phyloP scores from a whole-genome alignment of 2,113 vertebrate species.

The Kryptolebias marmoratus region DNA sequence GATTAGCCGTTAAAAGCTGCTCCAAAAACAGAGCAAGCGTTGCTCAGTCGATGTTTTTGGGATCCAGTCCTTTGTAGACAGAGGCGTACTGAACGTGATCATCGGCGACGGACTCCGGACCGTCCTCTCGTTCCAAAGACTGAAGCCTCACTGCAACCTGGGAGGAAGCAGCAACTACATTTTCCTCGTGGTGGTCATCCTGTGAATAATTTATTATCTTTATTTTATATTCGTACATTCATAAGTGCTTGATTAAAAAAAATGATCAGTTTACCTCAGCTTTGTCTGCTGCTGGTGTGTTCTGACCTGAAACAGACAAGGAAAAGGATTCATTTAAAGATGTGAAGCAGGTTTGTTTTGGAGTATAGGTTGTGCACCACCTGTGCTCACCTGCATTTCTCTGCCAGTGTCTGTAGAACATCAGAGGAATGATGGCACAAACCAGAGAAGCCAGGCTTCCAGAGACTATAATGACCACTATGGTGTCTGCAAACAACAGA shows the following conservation, averaged over 20 bases:
- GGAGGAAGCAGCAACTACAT: slow-evolving; percentile 9
- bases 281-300: slow-evolving; percentile 10
- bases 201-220: slow-evolving; percentile 14
- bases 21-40: neutral
- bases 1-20: neutral
- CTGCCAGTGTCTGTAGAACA: slow-evolving; percentile 64
- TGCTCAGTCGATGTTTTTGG: slow-evolving; percentile 38
- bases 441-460: slow-evolving; percentile 66
- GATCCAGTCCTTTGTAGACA: slow-evolving; percentile 48
- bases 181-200: slow-evolving; percentile 36
- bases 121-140: neutral
- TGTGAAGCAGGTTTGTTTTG: neutral
- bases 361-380: neutral
- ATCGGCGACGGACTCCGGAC: slow-evolving; percentile 19
- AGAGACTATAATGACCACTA: slow-evolving; percentile 59
- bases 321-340: neutral
- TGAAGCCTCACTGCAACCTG: slow-evolving; percentile 31
- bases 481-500: slow-evolving; percentile 55
- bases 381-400: slow-evolving; percentile 38
- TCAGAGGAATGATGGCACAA: slow-evolving; percentile 69
- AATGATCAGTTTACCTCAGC: slow-evolving; percentile 41
- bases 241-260: no score
- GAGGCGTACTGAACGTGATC: slow-evolving; percentile 30
- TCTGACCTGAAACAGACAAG: slow-evolving; percentile 32
- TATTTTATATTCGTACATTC: neutral